Conservation (phyloP, 1,140 invertebrate genomes). For the Pteromalus puparum region DNA sequence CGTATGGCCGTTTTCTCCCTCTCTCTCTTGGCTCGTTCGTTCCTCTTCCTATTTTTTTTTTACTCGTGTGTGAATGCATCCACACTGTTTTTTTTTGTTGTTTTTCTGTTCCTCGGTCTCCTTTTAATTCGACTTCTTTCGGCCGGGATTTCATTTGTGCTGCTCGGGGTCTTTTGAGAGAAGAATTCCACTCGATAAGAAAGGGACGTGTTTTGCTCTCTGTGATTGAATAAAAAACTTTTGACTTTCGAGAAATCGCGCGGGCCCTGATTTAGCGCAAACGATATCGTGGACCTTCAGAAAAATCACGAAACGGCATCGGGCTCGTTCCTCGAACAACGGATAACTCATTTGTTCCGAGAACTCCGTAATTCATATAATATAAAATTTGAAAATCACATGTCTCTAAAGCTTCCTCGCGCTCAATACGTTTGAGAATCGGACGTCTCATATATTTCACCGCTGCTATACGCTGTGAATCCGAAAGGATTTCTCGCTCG, state of each 20-base stretch:
- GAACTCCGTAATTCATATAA: not conserved
- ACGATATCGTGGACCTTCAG: not conserved
- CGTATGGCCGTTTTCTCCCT: constrained; percentile 48
- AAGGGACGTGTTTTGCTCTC: constrained; percentile 6
- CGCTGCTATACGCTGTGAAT: not conserved
- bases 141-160: constrained; percentile 4
- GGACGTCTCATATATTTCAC: not conserved
- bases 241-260: constrained; percentile 15
- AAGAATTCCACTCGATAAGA: constrained; percentile 33
- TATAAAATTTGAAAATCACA: not conserved
- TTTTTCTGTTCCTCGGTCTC: constrained; percentile 36
- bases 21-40: constrained; percentile 13
- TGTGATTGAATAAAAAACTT: constrained; percentile 29
- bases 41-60: constrained; percentile 41
- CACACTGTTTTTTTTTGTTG: constrained; percentile 19
- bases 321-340: not conserved
- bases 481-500: constrained; percentile 28
- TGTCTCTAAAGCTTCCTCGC: not conserved
- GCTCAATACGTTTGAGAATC: constrained; percentile 20
- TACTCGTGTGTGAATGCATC: constrained; percentile 1
- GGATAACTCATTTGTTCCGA: no score
- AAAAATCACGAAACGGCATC: not conserved
- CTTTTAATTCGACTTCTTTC: constrained; percentile 46
- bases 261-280: constrained; percentile 1
- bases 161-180: not conserved